Conservation (phyloP, 2,113 vertebrate species). For the Neolamprologus longior region DNA sequence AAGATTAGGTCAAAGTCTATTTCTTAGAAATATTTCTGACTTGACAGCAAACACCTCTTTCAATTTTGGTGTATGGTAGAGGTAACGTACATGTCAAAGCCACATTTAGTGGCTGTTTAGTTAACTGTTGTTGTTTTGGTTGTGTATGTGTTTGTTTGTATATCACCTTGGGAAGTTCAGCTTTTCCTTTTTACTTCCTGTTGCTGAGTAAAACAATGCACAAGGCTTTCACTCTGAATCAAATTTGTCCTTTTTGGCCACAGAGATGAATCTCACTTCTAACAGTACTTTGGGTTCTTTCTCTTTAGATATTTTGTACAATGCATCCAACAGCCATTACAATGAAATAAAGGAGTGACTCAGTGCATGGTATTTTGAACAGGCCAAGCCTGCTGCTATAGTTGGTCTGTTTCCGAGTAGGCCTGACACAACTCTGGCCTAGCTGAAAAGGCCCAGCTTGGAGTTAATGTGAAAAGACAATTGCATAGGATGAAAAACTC, state of each 20-base stretch:
- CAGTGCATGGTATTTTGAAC: conserved; percentile 56
- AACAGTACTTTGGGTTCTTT: conserved; percentile 47
- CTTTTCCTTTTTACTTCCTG: neutral
- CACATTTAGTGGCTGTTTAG: neutral
- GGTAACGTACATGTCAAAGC: neutral
- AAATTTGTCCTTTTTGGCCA: conserved; percentile 44
- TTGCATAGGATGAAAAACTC: conserved; percentile 71
- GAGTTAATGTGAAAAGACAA: conserved; percentile 76
- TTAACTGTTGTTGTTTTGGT: neutral
- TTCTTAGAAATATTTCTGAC: neutral
- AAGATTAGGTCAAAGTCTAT: neutral
- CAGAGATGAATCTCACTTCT: conserved; percentile 52
- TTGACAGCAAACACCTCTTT: neutral
- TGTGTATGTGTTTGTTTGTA: neutral
- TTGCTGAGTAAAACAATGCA: conserved; percentile 46
- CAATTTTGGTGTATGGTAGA: neutral
- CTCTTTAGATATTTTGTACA: conserved; percentile 55
- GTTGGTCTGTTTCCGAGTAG: conserved; percentile 65
- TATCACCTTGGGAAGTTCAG: conserved; percentile 22
- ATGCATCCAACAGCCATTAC: conserved; percentile 54
- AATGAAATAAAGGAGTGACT: conserved; percentile 53
- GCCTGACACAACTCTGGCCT: conserved; percentile 75
- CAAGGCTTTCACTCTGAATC: conserved; percentile 41
- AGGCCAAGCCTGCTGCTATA: conserved; percentile 74
- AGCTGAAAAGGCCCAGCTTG: conserved; percentile 75